A percentile compares a stretch with the other conserved stretches of the same genome.
Conservation (phyloP, 2,113 vertebrate species). For the Antigone vipio region DNA sequence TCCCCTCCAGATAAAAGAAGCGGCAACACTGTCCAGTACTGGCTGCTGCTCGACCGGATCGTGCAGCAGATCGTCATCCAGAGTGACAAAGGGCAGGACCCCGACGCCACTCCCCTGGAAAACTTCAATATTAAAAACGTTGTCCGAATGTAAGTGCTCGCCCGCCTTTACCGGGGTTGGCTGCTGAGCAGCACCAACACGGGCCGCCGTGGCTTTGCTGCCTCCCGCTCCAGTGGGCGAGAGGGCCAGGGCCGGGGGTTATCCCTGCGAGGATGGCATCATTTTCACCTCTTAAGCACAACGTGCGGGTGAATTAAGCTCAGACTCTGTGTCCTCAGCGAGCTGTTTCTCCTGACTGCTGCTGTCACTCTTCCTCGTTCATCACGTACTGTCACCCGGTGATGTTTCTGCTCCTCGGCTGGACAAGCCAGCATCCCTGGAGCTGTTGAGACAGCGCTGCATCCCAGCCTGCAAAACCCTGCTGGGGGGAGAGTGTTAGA, state of each 20-base stretch:
- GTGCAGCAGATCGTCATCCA: constrained; percentile 98
- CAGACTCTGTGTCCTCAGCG: background rate
- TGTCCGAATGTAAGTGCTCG: constrained; percentile 90
- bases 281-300: background rate
- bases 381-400: background rate
- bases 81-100: constrained; percentile 97
- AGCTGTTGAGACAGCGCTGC: background rate
- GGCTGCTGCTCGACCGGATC: constrained; percentile 95
- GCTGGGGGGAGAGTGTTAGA: background rate
- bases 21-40: constrained; percentile 98
- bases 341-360: background rate
- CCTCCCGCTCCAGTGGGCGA: fast-evolving
- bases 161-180: background rate
- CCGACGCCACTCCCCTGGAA: constrained; percentile 92
- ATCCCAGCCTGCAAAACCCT: background rate
- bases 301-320: background rate
- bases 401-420: fast-evolving
- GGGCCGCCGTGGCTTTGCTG: fast-evolving
- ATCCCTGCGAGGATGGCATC: background rate
- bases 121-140: constrained; percentile 99
- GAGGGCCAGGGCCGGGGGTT: background rate
- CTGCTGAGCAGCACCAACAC: background rate
- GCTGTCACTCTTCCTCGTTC: background rate
- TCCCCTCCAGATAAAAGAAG: constrained; percentile 88
- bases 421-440: background rate